Base-by-base conservation (phyloP, 2,888 invertebrate species). In the Cyclophora punctaria region DNA sequence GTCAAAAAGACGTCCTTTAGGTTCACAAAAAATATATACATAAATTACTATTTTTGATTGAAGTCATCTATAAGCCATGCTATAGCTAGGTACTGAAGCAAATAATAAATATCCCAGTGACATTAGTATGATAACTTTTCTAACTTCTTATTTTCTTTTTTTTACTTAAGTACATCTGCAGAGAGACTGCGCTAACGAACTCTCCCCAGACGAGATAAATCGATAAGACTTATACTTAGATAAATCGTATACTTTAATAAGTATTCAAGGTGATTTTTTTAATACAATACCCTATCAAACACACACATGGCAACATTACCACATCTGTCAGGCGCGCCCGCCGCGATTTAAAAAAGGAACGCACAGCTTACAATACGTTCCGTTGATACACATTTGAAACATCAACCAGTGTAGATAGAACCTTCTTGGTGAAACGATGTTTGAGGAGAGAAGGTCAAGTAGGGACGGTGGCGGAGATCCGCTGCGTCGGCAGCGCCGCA, bases 321-420 rank as follows among this genome's bases (percentile, higher is more conserved):
- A 75, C 86, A 85, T 83, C 84, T 86, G 85, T 83, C 84, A 82
- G 78, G 61, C 71, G 71, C 71, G 73, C 75, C 75, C 72, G 78
- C 73, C 73, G 75, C 75, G 80, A 77, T 80, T 79, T 73, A 78
- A 83, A 86, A 84, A 83, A 85, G 64, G 78, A 83, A 80, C 76
- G 71, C 64, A 60, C 64, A 63, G 63, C 65, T 68, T 65, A 76
- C 75, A 77, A 75, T 75, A 59, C 57, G 54, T 57, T 61, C 56
- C 57, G 61, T 61, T 61, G 61, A 61, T 61, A 58, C 55, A 56
- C 57, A 61, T 58, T 58, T 55, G 53, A 58, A 61, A 59, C 57
- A 45, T 44, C 37, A 52, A 20, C 67, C 66, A 63, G 56, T 58
- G 35, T 58, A 42, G 7, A 37, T 53, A 54, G 66, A 60, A 20